Evolutionary conservation across 2,797 vertebrate genomes (phyloP).

Genomic region (Lagocephalus sceleratus): DNA sequence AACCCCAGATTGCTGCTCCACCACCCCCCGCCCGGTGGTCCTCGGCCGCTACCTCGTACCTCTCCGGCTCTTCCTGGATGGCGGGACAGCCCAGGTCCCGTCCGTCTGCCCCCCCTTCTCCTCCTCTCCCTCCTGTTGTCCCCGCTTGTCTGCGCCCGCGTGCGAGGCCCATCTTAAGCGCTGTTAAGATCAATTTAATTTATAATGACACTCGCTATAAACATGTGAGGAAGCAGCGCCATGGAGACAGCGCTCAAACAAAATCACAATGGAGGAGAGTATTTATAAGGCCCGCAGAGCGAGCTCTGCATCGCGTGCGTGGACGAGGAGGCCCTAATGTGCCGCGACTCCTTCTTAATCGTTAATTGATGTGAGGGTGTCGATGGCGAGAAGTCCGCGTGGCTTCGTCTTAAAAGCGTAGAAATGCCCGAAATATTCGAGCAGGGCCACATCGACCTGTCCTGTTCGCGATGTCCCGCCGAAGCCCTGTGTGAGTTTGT

Average conservation of each 20-base stretch:
- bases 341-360: too few species aligned
- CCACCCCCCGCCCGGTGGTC: neutral
- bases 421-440: slow-evolving; percentile 12
- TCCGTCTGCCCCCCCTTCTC: slow-evolving; percentile 7
- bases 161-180: slow-evolving; percentile 71
- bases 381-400: too few species aligned
- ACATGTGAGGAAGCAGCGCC: slow-evolving; percentile 79
- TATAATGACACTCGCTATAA: slow-evolving; percentile 81
- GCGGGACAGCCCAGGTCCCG: slow-evolving; percentile 42
- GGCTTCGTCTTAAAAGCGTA: neutral
- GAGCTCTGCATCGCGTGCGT: slow-evolving; percentile 28
- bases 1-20: too few species aligned
- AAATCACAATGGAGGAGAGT: slow-evolving; percentile 75
- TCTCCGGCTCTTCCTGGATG: slow-evolving; percentile 30
- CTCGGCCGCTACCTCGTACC: neutral
- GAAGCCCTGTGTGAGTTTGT: slow-evolving; percentile 20
- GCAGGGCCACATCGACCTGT: slow-evolving; percentile 50
- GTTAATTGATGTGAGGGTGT: too few species aligned
- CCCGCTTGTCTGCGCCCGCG: slow-evolving; percentile 49
- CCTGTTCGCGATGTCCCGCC: slow-evolving; percentile 42
- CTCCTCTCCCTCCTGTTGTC: slow-evolving; percentile 38
- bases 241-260: slow-evolving; percentile 86
- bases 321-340: slow-evolving; percentile 1
- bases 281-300: slow-evolving; percentile 81
- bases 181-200: slow-evolving; percentile 83